Evolutionary conservation across 2,113 vertebrate genomes (phyloP).

Genomic region (Lepidothrix coronata): DNA sequence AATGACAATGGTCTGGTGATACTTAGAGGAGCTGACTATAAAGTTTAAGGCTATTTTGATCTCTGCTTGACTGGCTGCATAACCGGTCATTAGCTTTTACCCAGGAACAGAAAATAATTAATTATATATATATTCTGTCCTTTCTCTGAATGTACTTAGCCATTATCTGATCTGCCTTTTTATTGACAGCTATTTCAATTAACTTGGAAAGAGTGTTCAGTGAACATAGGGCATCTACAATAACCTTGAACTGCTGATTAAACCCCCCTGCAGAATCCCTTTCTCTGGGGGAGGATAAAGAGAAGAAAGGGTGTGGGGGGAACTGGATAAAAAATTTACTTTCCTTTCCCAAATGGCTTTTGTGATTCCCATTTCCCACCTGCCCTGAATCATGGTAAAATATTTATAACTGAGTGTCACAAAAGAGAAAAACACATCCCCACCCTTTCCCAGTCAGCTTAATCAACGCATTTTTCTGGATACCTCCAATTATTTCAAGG

Average conservation of each 20-base stretch:
- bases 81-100: not conserved
- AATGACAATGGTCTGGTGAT: not conserved
- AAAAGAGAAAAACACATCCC: not conserved
- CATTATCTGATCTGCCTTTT: not conserved
- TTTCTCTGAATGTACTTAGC: not conserved
- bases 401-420: not conserved
- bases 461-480: not conserved
- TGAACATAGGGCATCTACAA: not conserved
- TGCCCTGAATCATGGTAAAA: not conserved
- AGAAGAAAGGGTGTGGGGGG: not conserved
- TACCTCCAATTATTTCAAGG: not conserved
- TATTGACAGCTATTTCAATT: not conserved
- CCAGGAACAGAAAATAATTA: not conserved
- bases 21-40: not conserved
- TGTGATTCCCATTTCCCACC: not conserved
- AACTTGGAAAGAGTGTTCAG: not conserved
- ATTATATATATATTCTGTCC: not conserved
- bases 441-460: not conserved
- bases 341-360: not conserved
- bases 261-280: not conserved
- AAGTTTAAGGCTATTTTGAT: not conserved
- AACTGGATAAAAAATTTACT: not conserved
- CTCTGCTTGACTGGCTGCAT: not conserved
- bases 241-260: conserved; percentile 14
- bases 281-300: not conserved